Evolutionary conservation across 2,797 vertebrate species (phyloP), one percentile per base, ranked within the genome.

Genomic region (Ficedula albicollis): DNA sequence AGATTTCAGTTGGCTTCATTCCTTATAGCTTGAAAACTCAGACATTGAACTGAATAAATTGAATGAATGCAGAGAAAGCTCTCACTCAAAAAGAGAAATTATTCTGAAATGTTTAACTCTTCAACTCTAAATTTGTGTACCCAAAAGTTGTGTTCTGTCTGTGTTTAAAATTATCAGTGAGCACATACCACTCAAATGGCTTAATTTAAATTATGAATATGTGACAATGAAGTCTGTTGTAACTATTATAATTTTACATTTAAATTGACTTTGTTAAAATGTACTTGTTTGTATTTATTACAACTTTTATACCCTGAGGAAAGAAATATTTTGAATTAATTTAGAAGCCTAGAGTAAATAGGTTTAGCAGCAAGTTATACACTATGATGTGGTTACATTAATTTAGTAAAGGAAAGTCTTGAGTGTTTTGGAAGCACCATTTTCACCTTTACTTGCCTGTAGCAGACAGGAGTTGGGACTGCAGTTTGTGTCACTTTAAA

Each of bases 251-350:
- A 93, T 94, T 90, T 91, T 59, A 76, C 29, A 81, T 88, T 86
- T 90, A 86, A 95, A 91, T 90, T 73, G 7, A 51, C 62, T 88
- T 60, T 64, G 18, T 89, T 83, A 59, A 90, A 88, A 59, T 49
- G 6, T 51, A n/a, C 69, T 81, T 89, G n/a, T 86, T 91, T 78
- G 30, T 64, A 59, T 92, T 73, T 94, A 66, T 80, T 90, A 29
- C 29, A 66, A 15, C 55, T 78, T 85, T 58, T 69, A 54, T 84
- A 39, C 21, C 91, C 80, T 6, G 39, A 63, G 76, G 94, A 81
- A 79, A 68, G 15, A 92, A 95, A 66, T 91, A n/a, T 23, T 82
- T 96, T 41, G 62, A 81, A 59, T 85, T 83, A 87, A 67, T 92
- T 90, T 69, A 76, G 44, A 84, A 73, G 20, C 32, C 39, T 84